These are phyloP conservation scores for Seladonia tumulorum DNA, from an alignment of 2,888 invertebrate genomes.

Conservation along the genomic window DNA sequence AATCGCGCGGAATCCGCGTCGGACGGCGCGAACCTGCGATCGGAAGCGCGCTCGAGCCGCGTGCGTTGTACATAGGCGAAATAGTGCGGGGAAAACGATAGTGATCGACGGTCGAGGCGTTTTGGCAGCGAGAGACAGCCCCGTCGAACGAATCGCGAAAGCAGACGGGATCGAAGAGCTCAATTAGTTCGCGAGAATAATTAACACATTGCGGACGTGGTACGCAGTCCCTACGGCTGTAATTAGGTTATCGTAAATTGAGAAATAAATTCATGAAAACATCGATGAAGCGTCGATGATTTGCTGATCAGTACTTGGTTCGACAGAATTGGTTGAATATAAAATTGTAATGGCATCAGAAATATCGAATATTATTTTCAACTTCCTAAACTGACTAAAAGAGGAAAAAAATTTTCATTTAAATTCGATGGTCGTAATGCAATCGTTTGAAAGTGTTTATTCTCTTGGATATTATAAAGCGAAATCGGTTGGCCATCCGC, in stretches of 20 bases:
- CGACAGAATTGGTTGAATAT: background rate
- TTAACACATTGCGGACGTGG: background rate
- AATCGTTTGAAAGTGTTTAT: background rate
- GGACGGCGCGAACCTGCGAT: slow-evolving; percentile 30
- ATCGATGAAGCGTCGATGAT: background rate
- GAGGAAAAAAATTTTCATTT: background rate
- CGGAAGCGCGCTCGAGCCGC: slow-evolving; percentile 28
- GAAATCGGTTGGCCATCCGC: background rate
- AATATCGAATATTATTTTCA: too few species aligned
- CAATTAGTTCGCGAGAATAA: background rate
- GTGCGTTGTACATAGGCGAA: slow-evolving; percentile 39
- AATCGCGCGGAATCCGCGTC: slow-evolving; percentile 24
- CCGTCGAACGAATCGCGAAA: background rate
- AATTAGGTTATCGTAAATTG: background rate
- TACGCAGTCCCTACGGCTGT: background rate
- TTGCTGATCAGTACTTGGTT: too few species aligned
- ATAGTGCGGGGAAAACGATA: background rate
- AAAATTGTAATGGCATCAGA: background rate
- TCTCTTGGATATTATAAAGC: background rate
- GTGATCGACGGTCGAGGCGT: background rate
- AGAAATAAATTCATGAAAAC: background rate
- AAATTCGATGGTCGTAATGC: background rate
- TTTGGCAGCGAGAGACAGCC: slow-evolving; percentile 9
- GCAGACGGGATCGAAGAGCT: slow-evolving; percentile 37
- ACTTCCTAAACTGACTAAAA: background rate